A percentile compares a stretch with the other conserved stretches of the same genome.
phyloP scores from a whole-genome alignment of 2,888 invertebrate genomes.

The Melinaea menophilus region DNA sequence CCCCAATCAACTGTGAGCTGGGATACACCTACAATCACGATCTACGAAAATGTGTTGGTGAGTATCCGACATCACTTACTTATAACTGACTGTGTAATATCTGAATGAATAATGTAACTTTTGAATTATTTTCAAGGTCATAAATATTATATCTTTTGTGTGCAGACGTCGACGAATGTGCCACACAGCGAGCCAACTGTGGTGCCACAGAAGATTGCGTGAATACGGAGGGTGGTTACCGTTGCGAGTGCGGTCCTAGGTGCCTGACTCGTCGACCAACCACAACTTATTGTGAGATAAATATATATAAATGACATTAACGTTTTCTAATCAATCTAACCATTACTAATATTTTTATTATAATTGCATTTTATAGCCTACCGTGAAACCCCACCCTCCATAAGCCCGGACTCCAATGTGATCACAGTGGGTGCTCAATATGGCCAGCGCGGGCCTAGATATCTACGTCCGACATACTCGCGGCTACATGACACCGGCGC shows the following conservation, averaged over 20 bases:
- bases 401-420: conserved; percentile 47
- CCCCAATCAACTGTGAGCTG: conserved; percentile 53
- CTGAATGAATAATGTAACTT: neutral
- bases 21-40: conserved; percentile 52
- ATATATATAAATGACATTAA: neutral
- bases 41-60: conserved; percentile 58
- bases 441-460: conserved; percentile 58
- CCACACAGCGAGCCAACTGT: conserved; percentile 66
- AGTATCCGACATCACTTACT: conserved; percentile 29
- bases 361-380: conserved; percentile 13
- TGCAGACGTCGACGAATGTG: conserved; percentile 90
- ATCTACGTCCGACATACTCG: conserved; percentile 49
- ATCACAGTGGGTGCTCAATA: conserved; percentile 71
- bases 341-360: neutral
- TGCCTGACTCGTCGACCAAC: conserved; percentile 45
- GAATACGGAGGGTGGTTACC: conserved; percentile 88
- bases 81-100: too few relatives aligned
- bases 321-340: neutral
- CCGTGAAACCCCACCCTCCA: conserved; percentile 16
- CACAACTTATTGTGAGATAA: conserved; percentile 38
- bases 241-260: conserved; percentile 72
- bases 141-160: neutral
- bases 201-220: conserved; percentile 76
- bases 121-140: neutral
- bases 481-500: conserved; percentile 46